Base-by-base conservation (phyloP, 2,797 vertebrate species). In the Rhinogobio ventralis region DNA sequence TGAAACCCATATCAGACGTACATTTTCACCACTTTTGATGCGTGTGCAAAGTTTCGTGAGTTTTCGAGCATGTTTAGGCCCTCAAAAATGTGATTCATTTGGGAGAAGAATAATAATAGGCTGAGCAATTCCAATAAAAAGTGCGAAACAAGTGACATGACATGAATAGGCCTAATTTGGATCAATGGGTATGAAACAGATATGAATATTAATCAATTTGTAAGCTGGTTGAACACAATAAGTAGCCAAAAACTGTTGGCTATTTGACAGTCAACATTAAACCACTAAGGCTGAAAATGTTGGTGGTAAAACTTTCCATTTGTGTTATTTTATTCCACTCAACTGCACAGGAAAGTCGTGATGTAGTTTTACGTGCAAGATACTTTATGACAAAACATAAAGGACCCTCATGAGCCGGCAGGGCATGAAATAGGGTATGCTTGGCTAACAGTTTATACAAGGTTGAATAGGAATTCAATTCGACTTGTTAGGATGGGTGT, bases 391-490 rank as follows among this genome's bases (percentile, higher is more conserved):
- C 51, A 83, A 68, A 83, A 83, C 84, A 75, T 83, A 86, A 83
- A 83, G 71, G 62, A 84, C 85, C 89, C 87, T 91, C 92, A 90
- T 91, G 90, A 88, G 88, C 87, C 88, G 90, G 92, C 91, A 85
- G 91, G 42, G 90, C 91, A 90, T 94, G 91, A 94, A 94, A 95
- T 93, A 88, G 93, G 91, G 91, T 93, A 93, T 93, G 90, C 88
- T 92, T 90, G 87, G 86, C 87, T 91, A 86, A 90, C 91, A 89
- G 87, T 83, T 87, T 88, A 85, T 86, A 71, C 76, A 84, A 90
- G 90, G 92, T 92, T 91, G 88, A 79, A 88, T 39, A 85, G 91
- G 91, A 90, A 92, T 90, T 90, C 89, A 84, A 90, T 93, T 92
- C 86, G 88, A 93, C 88, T 92, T n/a, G 90, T 89, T 86, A 91